phyloP scores from a whole-genome alignment of 1,140 invertebrate genomes.

The Coelopa frigida region DNA sequence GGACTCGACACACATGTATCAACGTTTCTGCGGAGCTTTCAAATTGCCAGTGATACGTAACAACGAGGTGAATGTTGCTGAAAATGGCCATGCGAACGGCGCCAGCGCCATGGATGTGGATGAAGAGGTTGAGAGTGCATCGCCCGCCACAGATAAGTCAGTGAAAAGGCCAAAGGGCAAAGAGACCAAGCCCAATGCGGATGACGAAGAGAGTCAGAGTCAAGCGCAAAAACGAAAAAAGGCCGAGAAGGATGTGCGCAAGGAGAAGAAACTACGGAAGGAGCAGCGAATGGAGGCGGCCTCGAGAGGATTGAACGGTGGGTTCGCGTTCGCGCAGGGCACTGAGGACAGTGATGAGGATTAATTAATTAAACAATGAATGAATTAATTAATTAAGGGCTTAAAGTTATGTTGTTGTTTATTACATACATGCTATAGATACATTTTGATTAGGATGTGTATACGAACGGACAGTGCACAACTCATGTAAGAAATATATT shows the following conservation, averaged over 20 bases:
- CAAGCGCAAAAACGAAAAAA: constrained; percentile 9
- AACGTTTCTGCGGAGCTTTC: constrained; percentile 28
- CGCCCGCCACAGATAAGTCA: neutral
- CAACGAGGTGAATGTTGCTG: constrained; percentile 18
- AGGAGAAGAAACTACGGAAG: constrained; percentile 19
- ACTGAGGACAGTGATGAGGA: neutral
- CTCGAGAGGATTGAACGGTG: constrained; percentile 16
- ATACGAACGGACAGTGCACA: too few relatives aligned
- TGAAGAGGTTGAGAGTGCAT: constrained; percentile 11
- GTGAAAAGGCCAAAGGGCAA: constrained; percentile 12
- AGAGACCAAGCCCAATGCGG: constrained; percentile 14
- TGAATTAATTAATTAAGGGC: too few relatives aligned
- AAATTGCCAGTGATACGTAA: constrained; percentile 42
- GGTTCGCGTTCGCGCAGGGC: constrained; percentile 8
- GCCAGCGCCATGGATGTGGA: constrained; percentile 4
- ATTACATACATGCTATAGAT: too few relatives aligned
- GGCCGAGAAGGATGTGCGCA: constrained; percentile 1
- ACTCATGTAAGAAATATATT: too few relatives aligned
- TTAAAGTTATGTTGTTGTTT: too few relatives aligned
- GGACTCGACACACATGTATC: constrained; percentile 14
- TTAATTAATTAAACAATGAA: too few relatives aligned
- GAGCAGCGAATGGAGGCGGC: constrained; percentile 15
- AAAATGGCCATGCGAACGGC: too few relatives aligned
- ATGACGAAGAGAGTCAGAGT: neutral
- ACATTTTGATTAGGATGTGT: too few relatives aligned